phyloP scores from a whole-genome alignment of 2,113 vertebrate species.

The Dipodomys stephensi region DNA sequence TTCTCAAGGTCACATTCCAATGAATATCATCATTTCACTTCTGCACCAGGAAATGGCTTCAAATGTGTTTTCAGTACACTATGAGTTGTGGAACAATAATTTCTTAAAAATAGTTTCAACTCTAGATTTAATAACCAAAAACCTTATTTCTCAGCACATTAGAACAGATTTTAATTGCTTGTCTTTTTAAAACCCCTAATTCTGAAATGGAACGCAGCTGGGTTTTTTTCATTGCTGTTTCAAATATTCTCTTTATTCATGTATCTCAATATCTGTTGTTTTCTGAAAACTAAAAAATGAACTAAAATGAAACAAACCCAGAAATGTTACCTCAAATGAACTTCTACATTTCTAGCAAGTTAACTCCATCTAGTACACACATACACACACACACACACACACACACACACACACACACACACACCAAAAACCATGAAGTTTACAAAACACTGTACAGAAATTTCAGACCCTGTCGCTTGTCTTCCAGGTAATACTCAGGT shows the following conservation, averaged over 20 bases:
- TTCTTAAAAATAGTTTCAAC: conserved; percentile 54
- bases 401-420: too few relatives aligned
- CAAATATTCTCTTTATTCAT: conserved; percentile 29
- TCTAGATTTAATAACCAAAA: conserved; percentile 8
- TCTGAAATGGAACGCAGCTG: conserved; percentile 67
- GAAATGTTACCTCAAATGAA: conserved; percentile 53
- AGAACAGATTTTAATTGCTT: conserved; percentile 44
- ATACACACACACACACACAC: too few relatives aligned
- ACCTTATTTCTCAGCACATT: background rate
- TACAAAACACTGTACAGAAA: background rate
- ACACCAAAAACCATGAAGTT: background rate
- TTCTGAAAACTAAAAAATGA: conserved; percentile 49
- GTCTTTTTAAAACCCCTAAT: conserved; percentile 30
- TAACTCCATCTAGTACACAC: conserved; percentile 5
- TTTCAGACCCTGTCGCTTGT: background rate
- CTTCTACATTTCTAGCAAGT: conserved; percentile 23
- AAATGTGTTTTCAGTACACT: background rate
- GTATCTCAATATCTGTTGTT: conserved; percentile 57
- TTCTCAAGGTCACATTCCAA: background rate
- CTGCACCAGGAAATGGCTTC: background rate
- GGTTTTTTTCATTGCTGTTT: conserved; percentile 13
- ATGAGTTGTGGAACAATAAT: conserved; percentile 28
- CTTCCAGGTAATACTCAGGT: background rate
- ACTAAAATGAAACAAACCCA: background rate
- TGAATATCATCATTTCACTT: background rate